phyloP scores from a whole-genome alignment of 2,797 vertebrate species.

The Bovichtus diacanthus region DNA sequence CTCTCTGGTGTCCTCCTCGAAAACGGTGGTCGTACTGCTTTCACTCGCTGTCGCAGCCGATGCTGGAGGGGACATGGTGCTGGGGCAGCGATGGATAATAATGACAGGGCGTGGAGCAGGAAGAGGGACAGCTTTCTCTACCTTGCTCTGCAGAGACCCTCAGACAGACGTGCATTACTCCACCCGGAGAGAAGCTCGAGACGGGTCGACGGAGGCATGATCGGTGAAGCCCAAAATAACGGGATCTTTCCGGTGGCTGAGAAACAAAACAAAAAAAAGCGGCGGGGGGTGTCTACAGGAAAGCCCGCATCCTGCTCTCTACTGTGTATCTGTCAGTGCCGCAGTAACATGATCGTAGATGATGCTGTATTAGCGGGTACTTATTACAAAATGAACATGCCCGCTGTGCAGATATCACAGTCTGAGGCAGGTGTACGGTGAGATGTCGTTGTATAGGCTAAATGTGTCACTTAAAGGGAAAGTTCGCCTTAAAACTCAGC shows the following conservation, averaged over 20 bases:
- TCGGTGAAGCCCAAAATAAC: constrained; percentile 9
- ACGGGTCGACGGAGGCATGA: constrained; percentile 32
- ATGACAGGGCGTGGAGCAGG: constrained; percentile 67
- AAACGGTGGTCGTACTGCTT: constrained; percentile 79
- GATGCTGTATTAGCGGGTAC: constrained; percentile 29
- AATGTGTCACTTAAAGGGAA: constrained; percentile 68
- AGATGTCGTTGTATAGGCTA: constrained; percentile 33
- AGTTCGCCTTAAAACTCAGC: constrained; percentile 23
- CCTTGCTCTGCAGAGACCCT: constrained; percentile 46
- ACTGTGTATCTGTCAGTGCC: constrained; percentile 52
- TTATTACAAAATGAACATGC: constrained; percentile 18
- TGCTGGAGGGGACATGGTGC: constrained; percentile 89
- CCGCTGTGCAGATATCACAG: background rate
- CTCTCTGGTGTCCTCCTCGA: constrained; percentile 84
- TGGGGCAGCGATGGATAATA: constrained; percentile 24
- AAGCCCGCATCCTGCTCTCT: constrained; percentile 26
- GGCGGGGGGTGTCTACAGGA: background rate
- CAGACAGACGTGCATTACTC: constrained; percentile 22
- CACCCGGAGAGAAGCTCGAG: constrained; percentile 11
- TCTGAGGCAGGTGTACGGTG: constrained; percentile 47
- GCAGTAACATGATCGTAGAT: constrained; percentile 66
- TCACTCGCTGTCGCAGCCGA: constrained; percentile 90
- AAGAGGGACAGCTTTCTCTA: constrained; percentile 34
- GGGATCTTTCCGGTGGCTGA: constrained; percentile 6
- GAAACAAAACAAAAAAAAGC: background rate